Base-by-base conservation (phyloP, 2,797 vertebrate species). In the Enteromius trimaculatus region DNA sequence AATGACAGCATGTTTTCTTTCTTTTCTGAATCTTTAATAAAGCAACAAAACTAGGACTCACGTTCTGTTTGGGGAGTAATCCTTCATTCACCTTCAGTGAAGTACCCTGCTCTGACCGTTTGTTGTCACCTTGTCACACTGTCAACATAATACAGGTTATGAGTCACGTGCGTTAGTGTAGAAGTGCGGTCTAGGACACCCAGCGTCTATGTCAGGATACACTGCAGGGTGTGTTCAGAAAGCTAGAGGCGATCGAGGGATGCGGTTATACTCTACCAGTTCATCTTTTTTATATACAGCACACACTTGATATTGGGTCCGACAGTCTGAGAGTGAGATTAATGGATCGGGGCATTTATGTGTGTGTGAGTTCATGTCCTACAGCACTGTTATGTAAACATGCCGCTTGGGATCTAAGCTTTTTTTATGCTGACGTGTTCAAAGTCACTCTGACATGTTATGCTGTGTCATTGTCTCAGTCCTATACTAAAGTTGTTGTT, bases 321-420 rank as follows among this genome's bases (percentile, higher is more conserved):
- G 10, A 21, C 49, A 29, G 26, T 11, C 3, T 55, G 62, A 21
- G 62, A 3, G 14, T 62, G 74, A 69, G 51, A 70, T 69, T 60
- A 83, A 66, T 49, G 26, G 8, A 55, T 83, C 6, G 29, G n/a
- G 60, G n/a, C 16, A 0, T 16, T 31, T 31, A n/a, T 74, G 23
- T 21, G 26, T 82, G 76, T 70, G 83, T 65, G 37, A 17, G 80
- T 85, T 74, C 23, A n/a, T 71, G 81, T 74, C 51, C 51, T 69
- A 17, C 58, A 51, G 66, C 53, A 37, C 34, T 82, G 77, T 88
- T 84, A 86, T 82, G 84, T 88, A 87, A 87, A 86, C 81, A 69
- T 23, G 21, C 53, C 31, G 1, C 29, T 80, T 76, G 70, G 23
- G 58, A 69, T 47, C 34, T 75, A 69, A 76, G 80, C 70, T 69